These are phyloP conservation scores for Malachius bipustulatus DNA, from an alignment of 2,888 invertebrate genomes.

Conservation along the genomic window DNA sequence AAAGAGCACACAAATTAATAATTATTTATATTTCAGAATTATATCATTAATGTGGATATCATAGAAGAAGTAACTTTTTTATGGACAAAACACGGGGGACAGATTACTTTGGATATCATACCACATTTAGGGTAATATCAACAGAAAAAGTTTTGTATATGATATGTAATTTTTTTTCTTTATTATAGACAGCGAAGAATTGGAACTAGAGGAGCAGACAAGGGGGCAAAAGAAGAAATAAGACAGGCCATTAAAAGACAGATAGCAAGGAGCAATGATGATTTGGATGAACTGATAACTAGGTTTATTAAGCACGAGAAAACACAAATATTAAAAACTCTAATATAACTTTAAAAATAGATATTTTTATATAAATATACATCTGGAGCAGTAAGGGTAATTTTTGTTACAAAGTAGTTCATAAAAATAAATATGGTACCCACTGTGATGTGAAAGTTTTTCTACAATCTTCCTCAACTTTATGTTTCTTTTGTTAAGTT, in stretches of 20 bases:
- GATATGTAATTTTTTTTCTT: slow-evolving; percentile 9
- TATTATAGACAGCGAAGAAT: slow-evolving; percentile 50
- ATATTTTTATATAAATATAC: neutral
- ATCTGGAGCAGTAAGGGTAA: too few relatives aligned
- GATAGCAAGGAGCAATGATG: slow-evolving; percentile 68
- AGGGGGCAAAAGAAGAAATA: slow-evolving; percentile 87
- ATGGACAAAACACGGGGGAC: slow-evolving; percentile 72
- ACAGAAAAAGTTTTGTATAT: slow-evolving; percentile 6
- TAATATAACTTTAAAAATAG: slow-evolving; percentile 24
- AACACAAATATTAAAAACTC: slow-evolving; percentile 42
- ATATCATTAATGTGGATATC: slow-evolving; percentile 78
- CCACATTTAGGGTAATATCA: slow-evolving; percentile 39
- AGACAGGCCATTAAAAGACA: slow-evolving; percentile 79
- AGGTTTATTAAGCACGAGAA: slow-evolving; percentile 74
- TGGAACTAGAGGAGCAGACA: slow-evolving; percentile 84
- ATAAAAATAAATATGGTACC: too few relatives aligned
- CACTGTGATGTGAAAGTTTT: too few relatives aligned
- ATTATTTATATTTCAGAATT: slow-evolving; percentile 36
- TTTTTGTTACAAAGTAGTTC: too few relatives aligned
- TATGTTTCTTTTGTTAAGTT: too few relatives aligned
- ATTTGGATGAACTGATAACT: slow-evolving; percentile 60
- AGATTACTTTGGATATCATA: slow-evolving; percentile 63
- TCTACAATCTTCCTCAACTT: too few relatives aligned
- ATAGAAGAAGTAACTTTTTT: slow-evolving; percentile 79
- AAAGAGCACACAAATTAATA: too few relatives aligned